Evolutionary conservation across 2,888 invertebrate genomes (phyloP).

Genomic region (Euphydryas editha): DNA sequence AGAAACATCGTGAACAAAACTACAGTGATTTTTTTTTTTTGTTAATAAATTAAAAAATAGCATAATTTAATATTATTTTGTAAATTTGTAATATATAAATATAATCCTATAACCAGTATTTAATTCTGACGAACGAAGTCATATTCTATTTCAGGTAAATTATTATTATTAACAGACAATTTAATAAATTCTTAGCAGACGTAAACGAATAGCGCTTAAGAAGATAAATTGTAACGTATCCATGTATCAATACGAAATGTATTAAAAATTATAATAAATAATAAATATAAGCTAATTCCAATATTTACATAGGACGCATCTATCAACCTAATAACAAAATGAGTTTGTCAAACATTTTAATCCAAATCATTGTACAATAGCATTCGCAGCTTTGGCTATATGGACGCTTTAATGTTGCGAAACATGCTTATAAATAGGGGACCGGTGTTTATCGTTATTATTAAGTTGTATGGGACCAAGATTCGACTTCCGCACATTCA

Average conservation of each 20-base stretch:
- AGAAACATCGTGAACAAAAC: too few relatives aligned
- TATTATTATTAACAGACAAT: too few relatives aligned
- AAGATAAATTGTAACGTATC: neutral
- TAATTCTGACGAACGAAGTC: too few relatives aligned
- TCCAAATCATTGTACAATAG: conserved; percentile 62
- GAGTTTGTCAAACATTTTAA: conserved; percentile 71
- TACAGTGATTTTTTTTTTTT: too few relatives aligned
- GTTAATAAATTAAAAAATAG: too few relatives aligned
- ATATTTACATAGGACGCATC: conserved; percentile 55
- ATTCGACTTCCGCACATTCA: conserved; percentile 77
- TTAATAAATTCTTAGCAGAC: too few relatives aligned
- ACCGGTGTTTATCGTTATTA: conserved; percentile 77
- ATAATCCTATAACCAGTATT: too few relatives aligned
- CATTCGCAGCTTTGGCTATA: conserved; percentile 66
- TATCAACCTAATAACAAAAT: conserved; percentile 66
- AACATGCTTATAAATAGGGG: conserved; percentile 75
- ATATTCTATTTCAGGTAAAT: too few relatives aligned
- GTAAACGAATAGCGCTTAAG: neutral
- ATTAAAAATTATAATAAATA: conserved; percentile 1
- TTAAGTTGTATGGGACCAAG: conserved; percentile 77
- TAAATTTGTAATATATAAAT: too few relatives aligned
- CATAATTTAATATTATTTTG: too few relatives aligned
- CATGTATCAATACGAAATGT: neutral
- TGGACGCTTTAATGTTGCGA: conserved; percentile 74
- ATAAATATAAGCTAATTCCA: conserved; percentile 10